Base-by-base conservation (phyloP, 2,888 invertebrate species). In the Lithophane semibrunnea region DNA sequence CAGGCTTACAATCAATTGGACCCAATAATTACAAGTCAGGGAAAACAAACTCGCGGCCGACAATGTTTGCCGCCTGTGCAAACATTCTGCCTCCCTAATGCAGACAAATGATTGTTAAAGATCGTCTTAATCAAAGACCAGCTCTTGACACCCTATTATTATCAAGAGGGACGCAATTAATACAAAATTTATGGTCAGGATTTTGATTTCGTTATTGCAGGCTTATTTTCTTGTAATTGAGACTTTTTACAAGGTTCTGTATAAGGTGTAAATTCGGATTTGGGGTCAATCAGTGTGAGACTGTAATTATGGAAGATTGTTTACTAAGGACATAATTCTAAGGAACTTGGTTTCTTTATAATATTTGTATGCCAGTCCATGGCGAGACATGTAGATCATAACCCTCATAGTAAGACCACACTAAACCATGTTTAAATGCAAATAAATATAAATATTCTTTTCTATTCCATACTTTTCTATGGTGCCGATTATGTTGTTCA, bases 31-130 rank as follows among this genome's bases (percentile, higher is more conserved):
- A 86, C 82, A 77, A 44, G 70, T 12, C 65, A 24, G 42, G 37
- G 13, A 52, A 75, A 70, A 73, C 13, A 73, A 2, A 60, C n/a
- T 13, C 37, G 24, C 61, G 18, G 58, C 1, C 61, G 42, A 18
- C 64, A 21, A 54, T 69, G 8, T 73, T 67, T 66, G 63, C 12
- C 29, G 52, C 71, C 65, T 29, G 7, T 42, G 44, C 69, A 71
- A 75, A 80, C 78, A 44, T 60, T 71, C 42, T 24, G 42, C 12
- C 44, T 16, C 29, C 7, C 37, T 87, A 90, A 92, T 88, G 76
- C 78, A 88, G 88, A 91, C 87, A 85, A 89, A 91, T 85, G 88
- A 80, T 76, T 79, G 82, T 80, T 82, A 83, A 88, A 89, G 87
- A 87, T 88, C 69, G 66, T 42, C 49, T 61, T 90, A 88, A 92